Percentiles rank a stretch among this genome's conserved stretches.
phyloP scores from a whole-genome alignment of 2,797 vertebrate species.

The Sphaeramia orbicularis region DNA sequence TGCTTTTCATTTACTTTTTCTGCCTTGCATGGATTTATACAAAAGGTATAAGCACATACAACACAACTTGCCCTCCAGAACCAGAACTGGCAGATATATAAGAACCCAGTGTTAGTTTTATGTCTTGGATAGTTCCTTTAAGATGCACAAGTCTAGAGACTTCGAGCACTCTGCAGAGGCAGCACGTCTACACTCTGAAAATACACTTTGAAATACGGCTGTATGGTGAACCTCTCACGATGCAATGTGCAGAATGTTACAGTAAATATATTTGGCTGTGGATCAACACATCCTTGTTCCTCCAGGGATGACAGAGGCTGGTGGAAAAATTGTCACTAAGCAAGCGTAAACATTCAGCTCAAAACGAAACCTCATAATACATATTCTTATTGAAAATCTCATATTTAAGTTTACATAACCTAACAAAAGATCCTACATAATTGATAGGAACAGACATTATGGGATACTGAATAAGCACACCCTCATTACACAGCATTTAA shows the following conservation, averaged over 20 bases:
- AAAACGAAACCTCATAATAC: not conserved
- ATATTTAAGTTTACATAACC: not conserved
- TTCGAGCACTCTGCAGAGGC: not conserved
- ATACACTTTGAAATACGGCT: not conserved
- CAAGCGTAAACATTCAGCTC: not conserved
- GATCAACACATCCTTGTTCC: not conserved
- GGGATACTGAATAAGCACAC: not conserved
- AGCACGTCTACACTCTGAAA: not conserved
- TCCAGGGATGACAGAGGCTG: slow-evolving; percentile 1
- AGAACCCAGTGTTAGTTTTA: not conserved
- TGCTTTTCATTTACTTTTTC: no score
- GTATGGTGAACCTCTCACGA: not conserved
- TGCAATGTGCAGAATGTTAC: not conserved
- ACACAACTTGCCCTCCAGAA: not conserved
- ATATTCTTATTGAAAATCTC: not conserved
- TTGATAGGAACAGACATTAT: slow-evolving; percentile 2
- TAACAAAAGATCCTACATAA: slow-evolving; percentile 4
- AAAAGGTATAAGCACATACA: no score
- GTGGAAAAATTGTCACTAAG: slow-evolving; percentile 31
- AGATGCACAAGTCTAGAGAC: not conserved
- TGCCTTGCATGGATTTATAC: no score
- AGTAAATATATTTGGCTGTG: slow-evolving; percentile 2
- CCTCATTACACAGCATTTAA: slow-evolving; percentile 7
- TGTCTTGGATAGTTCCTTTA: not conserved
- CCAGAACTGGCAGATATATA: not conserved